phyloP scores from a whole-genome alignment of 2,888 invertebrate genomes.

The Saturnia japonica region DNA sequence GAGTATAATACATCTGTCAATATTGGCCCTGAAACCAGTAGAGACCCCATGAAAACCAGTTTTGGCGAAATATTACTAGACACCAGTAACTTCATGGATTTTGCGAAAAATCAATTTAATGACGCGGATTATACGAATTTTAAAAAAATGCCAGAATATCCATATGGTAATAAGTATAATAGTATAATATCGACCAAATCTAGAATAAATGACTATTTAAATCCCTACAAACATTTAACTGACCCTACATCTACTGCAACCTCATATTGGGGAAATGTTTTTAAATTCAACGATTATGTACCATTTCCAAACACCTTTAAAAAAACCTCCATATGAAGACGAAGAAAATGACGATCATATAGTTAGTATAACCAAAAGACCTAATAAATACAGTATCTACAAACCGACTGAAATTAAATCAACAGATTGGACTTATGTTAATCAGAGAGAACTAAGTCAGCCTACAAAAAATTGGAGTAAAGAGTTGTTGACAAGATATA shows the following conservation, averaged over 20 bases:
- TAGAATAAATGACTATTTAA: conserved; percentile 57
- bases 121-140: conserved; percentile 55
- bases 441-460: conserved; percentile 50
- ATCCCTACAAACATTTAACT: conserved; percentile 57
- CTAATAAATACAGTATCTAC: conserved; percentile 47
- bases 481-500: conserved; percentile 60
- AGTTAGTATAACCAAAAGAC: conserved; percentile 69
- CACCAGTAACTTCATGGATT: conserved; percentile 61
- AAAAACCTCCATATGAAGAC: conserved; percentile 49
- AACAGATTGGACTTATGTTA: conserved; percentile 51
- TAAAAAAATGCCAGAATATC: conserved; percentile 58
- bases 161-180: conserved; percentile 51
- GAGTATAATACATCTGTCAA: conserved; percentile 66
- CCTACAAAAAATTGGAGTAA: conserved; percentile 60
- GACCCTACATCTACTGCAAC: conserved; percentile 52
- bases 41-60: conserved; percentile 50
- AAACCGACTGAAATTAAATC: conserved; percentile 51
- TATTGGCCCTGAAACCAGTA: conserved; percentile 54
- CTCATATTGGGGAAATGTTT: conserved; percentile 65
- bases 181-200: conserved; percentile 48
- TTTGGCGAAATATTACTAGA: conserved; percentile 63
- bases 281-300: conserved; percentile 56
- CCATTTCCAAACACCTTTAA: conserved; percentile 51
- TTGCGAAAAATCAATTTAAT: conserved; percentile 54
- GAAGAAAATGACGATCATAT: conserved; percentile 53